Evolutionary conservation across 1,140 invertebrate species (phyloP).

Genomic region (Euwallacea similis): DNA sequence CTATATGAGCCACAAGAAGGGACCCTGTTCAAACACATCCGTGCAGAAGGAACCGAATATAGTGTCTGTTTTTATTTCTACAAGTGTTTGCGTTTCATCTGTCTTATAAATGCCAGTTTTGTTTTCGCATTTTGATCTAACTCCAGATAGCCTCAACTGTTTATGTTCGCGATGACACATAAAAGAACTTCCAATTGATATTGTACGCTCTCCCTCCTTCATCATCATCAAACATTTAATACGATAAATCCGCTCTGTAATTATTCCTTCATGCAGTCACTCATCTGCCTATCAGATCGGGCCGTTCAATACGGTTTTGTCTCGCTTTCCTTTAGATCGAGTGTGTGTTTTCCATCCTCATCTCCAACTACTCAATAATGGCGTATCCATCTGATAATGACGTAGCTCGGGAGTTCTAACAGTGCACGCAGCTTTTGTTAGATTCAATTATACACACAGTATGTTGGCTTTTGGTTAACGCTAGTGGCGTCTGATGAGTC

Average conservation of each 20-base stretch:
- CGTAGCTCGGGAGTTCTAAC: conserved; percentile 30
- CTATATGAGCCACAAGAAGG: conserved; percentile 28
- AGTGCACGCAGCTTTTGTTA: conserved; percentile 25
- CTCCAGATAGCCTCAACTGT: neutral
- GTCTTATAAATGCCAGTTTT: conserved; percentile 33
- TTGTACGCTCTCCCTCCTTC: neutral
- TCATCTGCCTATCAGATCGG: conserved; percentile 38
- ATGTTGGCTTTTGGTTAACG: conserved; percentile 5
- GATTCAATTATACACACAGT: conserved; percentile 21
- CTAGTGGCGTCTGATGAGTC: neutral
- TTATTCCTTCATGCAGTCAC: conserved; percentile 42
- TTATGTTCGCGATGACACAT: neutral
- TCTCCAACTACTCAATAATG: conserved; percentile 12
- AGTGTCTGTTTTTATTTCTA: conserved; percentile 28
- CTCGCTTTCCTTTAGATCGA: conserved; percentile 18
- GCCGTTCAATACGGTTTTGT: conserved; percentile 9
- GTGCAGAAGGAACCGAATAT: conserved; percentile 24
- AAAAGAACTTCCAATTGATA: neutral
- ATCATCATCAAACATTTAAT: conserved; percentile 34
- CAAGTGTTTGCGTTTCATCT: conserved; percentile 34
- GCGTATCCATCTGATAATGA: conserved; percentile 34
- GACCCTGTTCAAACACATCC: conserved; percentile 30
- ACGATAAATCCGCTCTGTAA: conserved; percentile 39
- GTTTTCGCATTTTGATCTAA: conserved; percentile 2
- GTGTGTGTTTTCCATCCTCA: conserved; percentile 9